Evolutionary conservation across 2,888 invertebrate genomes (phyloP).

Genomic region (Drosophila antonietae): DNA sequence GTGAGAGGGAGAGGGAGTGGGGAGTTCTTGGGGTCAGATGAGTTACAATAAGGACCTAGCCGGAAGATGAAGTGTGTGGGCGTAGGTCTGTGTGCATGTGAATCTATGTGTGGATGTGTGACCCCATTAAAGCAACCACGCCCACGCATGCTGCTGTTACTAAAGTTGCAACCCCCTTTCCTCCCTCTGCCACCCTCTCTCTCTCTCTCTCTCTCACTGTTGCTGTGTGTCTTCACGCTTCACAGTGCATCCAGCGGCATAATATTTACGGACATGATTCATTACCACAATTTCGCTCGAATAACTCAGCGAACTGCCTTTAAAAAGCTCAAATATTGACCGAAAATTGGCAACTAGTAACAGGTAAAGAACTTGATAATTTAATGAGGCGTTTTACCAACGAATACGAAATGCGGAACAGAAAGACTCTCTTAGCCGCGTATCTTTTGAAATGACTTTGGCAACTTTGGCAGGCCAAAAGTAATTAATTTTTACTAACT

Average conservation of each 20-base stretch:
- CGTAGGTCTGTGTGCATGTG: not conserved
- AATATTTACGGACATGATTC: constrained; percentile 59
- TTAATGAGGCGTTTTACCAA: not conserved
- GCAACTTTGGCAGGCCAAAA: constrained; percentile 43
- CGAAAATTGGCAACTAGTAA: not conserved
- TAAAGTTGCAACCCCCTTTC: not conserved
- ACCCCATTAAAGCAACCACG: constrained; percentile 50
- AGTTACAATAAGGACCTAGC: constrained; percentile 26
- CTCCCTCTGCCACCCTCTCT: not conserved
- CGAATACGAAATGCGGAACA: constrained; percentile 17
- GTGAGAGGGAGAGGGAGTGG: not conserved
- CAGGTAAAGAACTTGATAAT: not conserved
- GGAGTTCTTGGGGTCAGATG: constrained; percentile 12
- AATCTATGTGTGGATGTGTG: constrained; percentile 39
- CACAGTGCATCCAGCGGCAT: constrained; percentile 24
- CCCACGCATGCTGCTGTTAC: constrained; percentile 27
- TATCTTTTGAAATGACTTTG: constrained; percentile 47
- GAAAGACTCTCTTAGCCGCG: not conserved
- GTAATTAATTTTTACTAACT: constrained; percentile 66
- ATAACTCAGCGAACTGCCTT: constrained; percentile 23
- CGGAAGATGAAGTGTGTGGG: constrained; percentile 2
- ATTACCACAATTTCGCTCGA: constrained; percentile 45
- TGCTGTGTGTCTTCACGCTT: not conserved
- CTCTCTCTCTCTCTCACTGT: not conserved
- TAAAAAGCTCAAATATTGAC: not conserved